phyloP scores from a whole-genome alignment of 1,140 invertebrate genomes.

The Lutraria rhynchaena region DNA sequence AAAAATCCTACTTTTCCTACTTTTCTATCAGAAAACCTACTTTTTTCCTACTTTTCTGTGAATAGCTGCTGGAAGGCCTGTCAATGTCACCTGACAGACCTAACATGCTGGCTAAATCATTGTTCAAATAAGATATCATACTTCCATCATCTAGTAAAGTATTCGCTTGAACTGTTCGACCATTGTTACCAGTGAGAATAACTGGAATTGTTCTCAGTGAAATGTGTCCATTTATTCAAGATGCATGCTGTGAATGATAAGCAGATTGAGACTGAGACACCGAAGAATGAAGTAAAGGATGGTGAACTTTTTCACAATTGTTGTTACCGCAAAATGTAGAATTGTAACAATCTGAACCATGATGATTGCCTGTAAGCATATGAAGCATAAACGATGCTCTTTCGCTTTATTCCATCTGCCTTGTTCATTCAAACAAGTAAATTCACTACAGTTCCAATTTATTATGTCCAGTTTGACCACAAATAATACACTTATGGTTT shows the following conservation, averaged over 20 bases:
- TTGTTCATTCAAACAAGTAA: neutral
- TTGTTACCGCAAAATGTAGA: conserved; percentile 1
- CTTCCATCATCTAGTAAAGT: conserved; percentile 60
- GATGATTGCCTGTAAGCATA: conserved; percentile 21
- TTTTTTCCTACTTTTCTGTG: too few species aligned
- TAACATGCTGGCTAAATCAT: conserved; percentile 54
- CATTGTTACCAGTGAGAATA: conserved; percentile 32
- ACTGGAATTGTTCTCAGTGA: conserved; percentile 59
- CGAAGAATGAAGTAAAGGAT: conserved; percentile 15
- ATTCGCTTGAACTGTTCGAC: conserved; percentile 28
- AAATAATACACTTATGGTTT: neutral
- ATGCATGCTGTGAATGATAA: neutral
- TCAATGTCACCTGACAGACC: conserved; percentile 44
- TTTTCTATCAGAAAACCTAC: too few species aligned
- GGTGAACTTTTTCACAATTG: conserved; percentile 19
- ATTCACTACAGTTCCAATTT: conserved; percentile 2
- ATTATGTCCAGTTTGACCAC: neutral
- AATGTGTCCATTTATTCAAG: neutral
- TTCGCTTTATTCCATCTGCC: conserved; percentile 28
- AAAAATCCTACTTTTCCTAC: too few species aligned
- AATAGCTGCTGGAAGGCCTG: too few species aligned
- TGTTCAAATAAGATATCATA: conserved; percentile 57
- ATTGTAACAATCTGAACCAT: conserved; percentile 20
- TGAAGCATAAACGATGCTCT: conserved; percentile 17
- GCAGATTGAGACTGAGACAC: neutral